Percentiles rank a stretch among this genome's conserved stretches.
Evolutionary conservation across 2,888 invertebrate genomes (phyloP).

Genomic region (Plebejus argus): DNA sequence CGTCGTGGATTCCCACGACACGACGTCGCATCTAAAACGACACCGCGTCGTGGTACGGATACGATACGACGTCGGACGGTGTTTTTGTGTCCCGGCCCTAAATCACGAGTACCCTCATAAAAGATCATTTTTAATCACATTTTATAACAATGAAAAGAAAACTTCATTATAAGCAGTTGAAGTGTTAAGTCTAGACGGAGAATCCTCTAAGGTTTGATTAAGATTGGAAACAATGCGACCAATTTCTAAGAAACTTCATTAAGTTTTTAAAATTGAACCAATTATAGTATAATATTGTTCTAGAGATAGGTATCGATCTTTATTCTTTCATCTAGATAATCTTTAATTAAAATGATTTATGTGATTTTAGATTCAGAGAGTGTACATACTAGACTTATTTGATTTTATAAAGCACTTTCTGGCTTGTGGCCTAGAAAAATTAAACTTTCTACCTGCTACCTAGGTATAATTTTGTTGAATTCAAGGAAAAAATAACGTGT

Average conservation of each 20-base stretch:
- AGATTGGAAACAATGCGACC: conserved; percentile 43
- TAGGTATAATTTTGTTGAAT: too few relatives aligned
- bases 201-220: conserved; percentile 39
- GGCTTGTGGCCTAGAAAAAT: too few relatives aligned
- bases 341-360: not conserved
- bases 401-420: not conserved
- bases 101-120: not conserved
- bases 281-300: conserved; percentile 21
- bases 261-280: conserved; percentile 20
- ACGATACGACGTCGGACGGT: too few relatives aligned
- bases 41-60: too few relatives aligned
- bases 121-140: conserved; percentile 20
- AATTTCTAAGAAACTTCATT: conserved; percentile 39
- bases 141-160: conserved; percentile 35
- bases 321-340: not conserved
- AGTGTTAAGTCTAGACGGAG: conserved; percentile 47
- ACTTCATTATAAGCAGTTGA: conserved; percentile 53
- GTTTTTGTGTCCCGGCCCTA: too few relatives aligned
- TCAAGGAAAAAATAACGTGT: too few relatives aligned
- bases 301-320: not conserved
- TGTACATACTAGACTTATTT: not conserved
- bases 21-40: too few relatives aligned
- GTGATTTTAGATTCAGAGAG: not conserved
- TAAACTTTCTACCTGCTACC: too few relatives aligned
- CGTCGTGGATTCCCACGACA: too few relatives aligned